Base-by-base conservation (phyloP, 1,140 invertebrate genomes). In the Achatina immaculata region DNA sequence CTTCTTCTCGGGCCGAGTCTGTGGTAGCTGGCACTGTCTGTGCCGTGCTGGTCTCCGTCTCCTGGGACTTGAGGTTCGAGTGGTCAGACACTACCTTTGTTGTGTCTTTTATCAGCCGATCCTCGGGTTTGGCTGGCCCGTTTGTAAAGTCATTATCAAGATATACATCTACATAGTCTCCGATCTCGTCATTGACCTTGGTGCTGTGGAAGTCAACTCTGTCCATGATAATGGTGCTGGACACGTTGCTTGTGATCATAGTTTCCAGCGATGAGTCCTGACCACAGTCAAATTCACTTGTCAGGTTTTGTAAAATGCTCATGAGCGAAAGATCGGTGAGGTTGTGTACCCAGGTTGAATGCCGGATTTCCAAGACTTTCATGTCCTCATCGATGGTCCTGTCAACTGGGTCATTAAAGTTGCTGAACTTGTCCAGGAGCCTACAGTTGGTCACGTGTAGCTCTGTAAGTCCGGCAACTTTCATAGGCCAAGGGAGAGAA, bases 231-330 rank as follows among this genome's bases (percentile, higher is more conserved):
- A 72, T 51, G 6, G 34, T 40, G 28, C 78, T 68, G 1, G 65
- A 69, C 2, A 75, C 62, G 73, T 83, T 80, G 21, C 78, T 83
- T 78, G 9, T 43, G 75, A 80, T 80, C 42, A 58, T 43, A 24
- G 42, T 51, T 31, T 79, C 79, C n/a, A 78, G 31, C 19, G 62
- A 68, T 36, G 43, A 74, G 78, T 80, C 77, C 28, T 83, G 81
- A 31, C 85, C 83, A 73, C 85, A 86, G 16, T 85, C 82, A 69
- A 80, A 86, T 3, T 83, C 76, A 62, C 78, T 81, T 45, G 78
- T 85, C n/a, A 81, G 66, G n/a, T 34, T 65, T 40, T 42, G 36
- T 51, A 72, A 24, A n/a, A 71, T 40, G 7, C 9, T 34, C n/a
- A n/a, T n/a, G n/a, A n/a, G n/a, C n/a, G n/a, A n/a, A n/a, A n/a